Evolutionary conservation across 2,797 vertebrate species (phyloP).

Genomic region (Hemitrygon akajei): DNA sequence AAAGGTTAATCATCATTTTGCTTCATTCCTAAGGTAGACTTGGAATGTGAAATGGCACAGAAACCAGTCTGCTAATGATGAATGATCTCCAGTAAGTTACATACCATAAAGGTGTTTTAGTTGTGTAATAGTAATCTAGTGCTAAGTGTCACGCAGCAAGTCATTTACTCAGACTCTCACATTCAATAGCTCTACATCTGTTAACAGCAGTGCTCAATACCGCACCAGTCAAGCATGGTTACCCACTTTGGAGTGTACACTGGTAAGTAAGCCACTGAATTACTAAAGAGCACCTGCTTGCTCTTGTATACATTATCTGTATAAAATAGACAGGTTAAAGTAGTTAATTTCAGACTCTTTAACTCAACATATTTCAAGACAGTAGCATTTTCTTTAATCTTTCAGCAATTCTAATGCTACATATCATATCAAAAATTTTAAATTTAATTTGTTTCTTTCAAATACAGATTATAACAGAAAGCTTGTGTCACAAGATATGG

Average conservation of each 20-base stretch:
- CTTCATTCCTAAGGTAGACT: neutral
- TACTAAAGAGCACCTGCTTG: neutral
- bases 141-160: neutral
- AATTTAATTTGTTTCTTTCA: too few relatives aligned
- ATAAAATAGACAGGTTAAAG: neutral
- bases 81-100: neutral
- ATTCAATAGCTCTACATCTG: neutral
- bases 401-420: neutral
- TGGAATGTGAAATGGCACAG: neutral
- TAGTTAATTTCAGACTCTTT: neutral
- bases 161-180: neutral
- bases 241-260: neutral
- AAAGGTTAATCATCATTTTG: constrained; percentile 9
- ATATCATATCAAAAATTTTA: neutral
- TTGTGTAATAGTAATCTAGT: neutral
- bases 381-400: neutral
- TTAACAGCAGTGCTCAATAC: neutral
- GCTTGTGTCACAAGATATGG: too few relatives aligned
- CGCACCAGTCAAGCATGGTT: neutral
- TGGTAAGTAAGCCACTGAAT: neutral
- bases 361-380: neutral
- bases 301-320: neutral
- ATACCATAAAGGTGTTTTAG: neutral
- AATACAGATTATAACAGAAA: too few relatives aligned
- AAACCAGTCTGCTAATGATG: neutral